These are phyloP conservation scores for Deilephila porcellus DNA, from an alignment of 2,888 invertebrate genomes.

Conservation along the genomic window DNA sequence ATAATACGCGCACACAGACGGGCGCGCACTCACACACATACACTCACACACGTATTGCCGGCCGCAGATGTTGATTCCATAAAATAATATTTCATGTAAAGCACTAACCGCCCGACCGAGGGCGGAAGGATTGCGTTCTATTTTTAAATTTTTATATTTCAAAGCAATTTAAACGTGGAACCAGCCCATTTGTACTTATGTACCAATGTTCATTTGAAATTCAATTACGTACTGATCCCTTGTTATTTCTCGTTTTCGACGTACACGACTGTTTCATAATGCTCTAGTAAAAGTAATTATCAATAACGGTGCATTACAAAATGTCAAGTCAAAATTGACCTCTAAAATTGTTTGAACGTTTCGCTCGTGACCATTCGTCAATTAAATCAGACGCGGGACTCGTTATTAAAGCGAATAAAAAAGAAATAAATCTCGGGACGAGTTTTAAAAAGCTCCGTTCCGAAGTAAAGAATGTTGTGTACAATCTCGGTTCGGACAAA, in stretches of 20 bases:
- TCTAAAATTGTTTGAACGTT: slow-evolving; percentile 68
- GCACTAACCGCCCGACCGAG: slow-evolving; percentile 79
- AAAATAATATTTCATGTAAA: slow-evolving; percentile 85
- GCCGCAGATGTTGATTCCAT: slow-evolving; percentile 84
- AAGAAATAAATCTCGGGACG: slow-evolving; percentile 75
- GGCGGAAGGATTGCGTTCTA: slow-evolving; percentile 85
- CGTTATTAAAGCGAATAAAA: slow-evolving; percentile 77
- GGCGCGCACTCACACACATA: slow-evolving; percentile 35
- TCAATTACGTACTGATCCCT: slow-evolving; percentile 38
- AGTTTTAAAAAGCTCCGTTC: slow-evolving; percentile 83
- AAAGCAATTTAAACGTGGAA: slow-evolving; percentile 70
- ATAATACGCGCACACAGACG: slow-evolving; percentile 68
- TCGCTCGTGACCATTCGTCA: slow-evolving; percentile 79
- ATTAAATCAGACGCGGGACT: slow-evolving; percentile 77
- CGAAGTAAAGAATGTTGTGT: slow-evolving; percentile 85
- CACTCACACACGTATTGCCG: slow-evolving; percentile 65
- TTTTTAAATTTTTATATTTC: slow-evolving; percentile 82
- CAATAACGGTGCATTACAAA: slow-evolving; percentile 43
- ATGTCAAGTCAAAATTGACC: slow-evolving; percentile 64
- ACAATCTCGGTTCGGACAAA: slow-evolving; percentile 83
- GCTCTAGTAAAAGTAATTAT: slow-evolving; percentile 46
- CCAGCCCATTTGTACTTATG: slow-evolving; percentile 36
- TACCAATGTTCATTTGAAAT: slow-evolving; percentile 42
- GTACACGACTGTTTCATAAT: slow-evolving; percentile 37
- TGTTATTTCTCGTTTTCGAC: slow-evolving; percentile 34